These are phyloP conservation scores for Coreius guichenoti DNA, from an alignment of 2,797 vertebrate species.

Conservation along the genomic window DNA sequence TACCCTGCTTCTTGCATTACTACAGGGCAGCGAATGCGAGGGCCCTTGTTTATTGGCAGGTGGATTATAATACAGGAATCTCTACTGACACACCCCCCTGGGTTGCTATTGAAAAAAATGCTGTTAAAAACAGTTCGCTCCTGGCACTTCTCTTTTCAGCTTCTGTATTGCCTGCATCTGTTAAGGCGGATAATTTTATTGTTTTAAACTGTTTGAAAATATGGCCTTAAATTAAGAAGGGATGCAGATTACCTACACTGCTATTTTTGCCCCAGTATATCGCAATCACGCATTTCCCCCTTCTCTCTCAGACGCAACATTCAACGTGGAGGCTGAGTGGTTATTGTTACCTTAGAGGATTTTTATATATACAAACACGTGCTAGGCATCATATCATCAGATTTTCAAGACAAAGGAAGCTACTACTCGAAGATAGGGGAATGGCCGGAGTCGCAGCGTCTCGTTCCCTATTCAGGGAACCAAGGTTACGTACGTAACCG, in stretches of 20 bases:
- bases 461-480: too few species aligned
- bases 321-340: too few species aligned
- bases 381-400: too few species aligned
- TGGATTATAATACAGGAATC: background rate
- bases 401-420: too few species aligned
- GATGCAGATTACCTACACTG: background rate
- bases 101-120: background rate
- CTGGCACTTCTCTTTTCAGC: background rate
- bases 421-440: too few species aligned
- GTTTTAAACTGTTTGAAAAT: background rate
- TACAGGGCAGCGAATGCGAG: background rate
- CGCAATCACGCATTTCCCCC: too few species aligned
- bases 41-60: background rate
- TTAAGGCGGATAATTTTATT: background rate
- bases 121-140: background rate
- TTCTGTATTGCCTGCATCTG: background rate
- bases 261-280: background rate
- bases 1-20: background rate
- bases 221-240: background rate
- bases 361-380: background rate
- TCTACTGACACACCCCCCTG: background rate
- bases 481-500: too few species aligned
- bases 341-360: too few species aligned
- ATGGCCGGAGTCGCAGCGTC: too few species aligned
- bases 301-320: too few species aligned